Conservation (phyloP, 1,140 invertebrate genomes). For the Heliothis subflexa region DNA sequence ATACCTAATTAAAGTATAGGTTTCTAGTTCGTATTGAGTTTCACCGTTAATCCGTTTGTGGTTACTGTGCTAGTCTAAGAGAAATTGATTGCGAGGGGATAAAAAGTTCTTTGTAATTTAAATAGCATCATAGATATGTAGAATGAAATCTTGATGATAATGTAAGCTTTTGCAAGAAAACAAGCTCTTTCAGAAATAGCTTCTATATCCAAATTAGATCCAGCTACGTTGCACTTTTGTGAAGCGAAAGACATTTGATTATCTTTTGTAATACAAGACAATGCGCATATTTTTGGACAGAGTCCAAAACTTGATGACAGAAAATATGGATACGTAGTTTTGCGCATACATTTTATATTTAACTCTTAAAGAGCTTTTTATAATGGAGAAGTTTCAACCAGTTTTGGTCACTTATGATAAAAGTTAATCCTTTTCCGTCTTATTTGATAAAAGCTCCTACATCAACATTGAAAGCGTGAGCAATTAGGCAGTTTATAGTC, state of each 20-base stretch:
- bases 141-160: no score
- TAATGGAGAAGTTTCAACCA: no score
- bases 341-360: conserved; percentile 1
- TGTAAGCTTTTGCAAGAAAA: background rate
- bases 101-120: background rate
- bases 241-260: conserved; percentile 22
- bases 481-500: no score
- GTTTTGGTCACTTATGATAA: no score
- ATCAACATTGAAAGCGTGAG: no score
- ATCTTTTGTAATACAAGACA: conserved; percentile 16
- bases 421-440: no score
- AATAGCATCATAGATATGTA: no score
- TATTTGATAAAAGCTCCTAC: no score
- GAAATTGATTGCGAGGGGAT: background rate
- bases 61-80: background rate
- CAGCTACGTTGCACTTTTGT: background rate
- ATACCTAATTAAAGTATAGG: no score
- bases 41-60: no score
- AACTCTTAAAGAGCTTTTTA: background rate
- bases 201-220: conserved; percentile 3
- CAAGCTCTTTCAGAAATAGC: background rate
- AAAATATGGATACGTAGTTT: conserved; percentile 14
- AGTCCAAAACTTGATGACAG: conserved; percentile 29
- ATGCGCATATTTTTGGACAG: conserved; percentile 15
- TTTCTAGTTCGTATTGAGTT: no score